These are phyloP conservation scores for Zenarchopterus dispar DNA, from an alignment of 2,797 vertebrate species.

Conservation along the genomic window DNA sequence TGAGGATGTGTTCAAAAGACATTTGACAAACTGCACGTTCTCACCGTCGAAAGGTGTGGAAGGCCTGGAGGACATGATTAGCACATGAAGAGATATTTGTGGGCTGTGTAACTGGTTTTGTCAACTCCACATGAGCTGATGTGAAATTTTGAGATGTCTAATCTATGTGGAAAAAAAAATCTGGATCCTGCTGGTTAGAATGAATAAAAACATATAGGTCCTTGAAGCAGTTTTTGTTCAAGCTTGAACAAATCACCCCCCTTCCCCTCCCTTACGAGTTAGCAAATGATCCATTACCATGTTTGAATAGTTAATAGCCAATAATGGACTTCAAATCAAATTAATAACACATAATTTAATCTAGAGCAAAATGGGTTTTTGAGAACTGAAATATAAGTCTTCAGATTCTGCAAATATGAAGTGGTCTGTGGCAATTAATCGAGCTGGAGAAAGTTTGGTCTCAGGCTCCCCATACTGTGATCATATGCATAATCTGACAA, in stretches of 20 bases:
- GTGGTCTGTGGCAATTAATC: conserved; percentile 41
- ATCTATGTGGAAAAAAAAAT: neutral
- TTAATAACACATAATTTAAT: conserved; percentile 55
- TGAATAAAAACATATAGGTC: conserved; percentile 15
- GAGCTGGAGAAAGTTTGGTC: conserved; percentile 51
- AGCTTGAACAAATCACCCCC: conserved; percentile 33
- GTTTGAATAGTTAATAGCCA: conserved; percentile 61
- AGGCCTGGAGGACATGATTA: conserved; percentile 12
- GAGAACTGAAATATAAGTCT: conserved; percentile 39
- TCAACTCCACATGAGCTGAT: conserved; percentile 4
- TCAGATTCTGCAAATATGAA: conserved; percentile 44
- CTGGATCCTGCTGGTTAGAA: conserved; percentile 7
- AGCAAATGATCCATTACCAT: conserved; percentile 48
- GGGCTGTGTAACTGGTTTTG: conserved; percentile 11
- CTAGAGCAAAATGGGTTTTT: conserved; percentile 33
- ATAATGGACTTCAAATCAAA: conserved; percentile 54
- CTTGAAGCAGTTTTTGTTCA: conserved; percentile 29
- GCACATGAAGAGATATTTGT: conserved; percentile 13
- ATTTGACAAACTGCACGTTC: conserved; percentile 36
- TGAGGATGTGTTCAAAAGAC: conserved; percentile 36
- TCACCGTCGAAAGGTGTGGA: conserved; percentile 14
- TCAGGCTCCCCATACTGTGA: conserved; percentile 40
- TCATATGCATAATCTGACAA: conserved; percentile 72
- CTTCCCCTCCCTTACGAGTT: conserved; percentile 12
- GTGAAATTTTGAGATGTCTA: conserved; percentile 12